phyloP scores from a whole-genome alignment of 2,888 invertebrate genomes.

The Drosophila infuscata region DNA sequence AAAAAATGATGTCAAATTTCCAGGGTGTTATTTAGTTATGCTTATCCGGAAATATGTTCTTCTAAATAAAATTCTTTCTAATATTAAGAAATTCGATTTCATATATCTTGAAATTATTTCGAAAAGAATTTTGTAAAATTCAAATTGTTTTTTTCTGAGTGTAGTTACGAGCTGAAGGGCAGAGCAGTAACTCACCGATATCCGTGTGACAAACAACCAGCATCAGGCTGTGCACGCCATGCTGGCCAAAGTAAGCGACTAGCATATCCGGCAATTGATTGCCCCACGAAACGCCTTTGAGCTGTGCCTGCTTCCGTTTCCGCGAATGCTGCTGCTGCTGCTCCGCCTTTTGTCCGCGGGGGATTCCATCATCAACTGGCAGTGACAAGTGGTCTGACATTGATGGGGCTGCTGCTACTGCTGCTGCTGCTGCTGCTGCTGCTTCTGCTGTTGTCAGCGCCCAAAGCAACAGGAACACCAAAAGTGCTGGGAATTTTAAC shows the following conservation, averaged over 20 bases:
- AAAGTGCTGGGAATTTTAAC: conserved; percentile 62
- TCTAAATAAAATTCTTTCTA: no score
- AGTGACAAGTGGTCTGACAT: conserved; percentile 63
- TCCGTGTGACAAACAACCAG: conserved; percentile 79
- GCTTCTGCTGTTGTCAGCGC: conserved; percentile 30
- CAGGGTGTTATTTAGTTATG: no score
- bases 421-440: not conserved
- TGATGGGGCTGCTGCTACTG: conserved; percentile 43
- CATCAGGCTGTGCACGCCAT: conserved; percentile 79
- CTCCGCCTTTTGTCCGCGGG: conserved; percentile 36
- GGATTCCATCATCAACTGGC: conserved; percentile 57
- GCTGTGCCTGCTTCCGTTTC: conserved; percentile 16
- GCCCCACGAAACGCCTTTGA: conserved; percentile 60
- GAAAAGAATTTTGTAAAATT: not conserved
- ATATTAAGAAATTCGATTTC: no score
- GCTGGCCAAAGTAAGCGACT: conserved; percentile 80
- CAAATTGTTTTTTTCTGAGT: conserved; percentile 26
- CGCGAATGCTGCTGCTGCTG: conserved; percentile 14
- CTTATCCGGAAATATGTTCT: no score
- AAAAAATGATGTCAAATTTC: no score
- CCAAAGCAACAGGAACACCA: conserved; percentile 33
- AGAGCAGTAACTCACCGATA: conserved; percentile 63
- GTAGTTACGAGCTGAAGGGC: conserved; percentile 9
- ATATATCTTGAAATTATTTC: not conserved
- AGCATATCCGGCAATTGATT: conserved; percentile 80